Evolutionary conservation across 1,140 invertebrate genomes (phyloP), one percentile per base, ranked within the genome.

Genomic region (Megalonaias nervosa): DNA sequence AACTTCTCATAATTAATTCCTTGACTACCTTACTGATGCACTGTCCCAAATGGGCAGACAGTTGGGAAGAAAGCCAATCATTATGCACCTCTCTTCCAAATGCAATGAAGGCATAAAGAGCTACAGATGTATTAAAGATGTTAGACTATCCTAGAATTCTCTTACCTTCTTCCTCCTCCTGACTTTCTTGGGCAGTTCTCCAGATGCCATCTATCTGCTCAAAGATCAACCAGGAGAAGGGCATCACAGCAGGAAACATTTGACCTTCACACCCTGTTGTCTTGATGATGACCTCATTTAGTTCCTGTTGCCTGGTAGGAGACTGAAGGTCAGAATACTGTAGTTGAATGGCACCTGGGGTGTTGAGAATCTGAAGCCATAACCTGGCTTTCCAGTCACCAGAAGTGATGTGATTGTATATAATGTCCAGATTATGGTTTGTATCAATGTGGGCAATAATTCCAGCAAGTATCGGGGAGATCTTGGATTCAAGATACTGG

Each of bases 391-490:
- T 69, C 74, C 74, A 75, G 38, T 48, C 38, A 4, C 38, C 38
- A 48, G 38, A 48, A 14, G 15, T 55, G 19, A 64, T 60, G 57
- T 70, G 48, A 59, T 55, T 55, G 16, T 74, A 61, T 23, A 79
- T 55, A 21, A 72, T 56, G 11, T 77, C 65, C 15, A 77, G 59
- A 56, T 75, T 75, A 16, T 67, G 23, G 64, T 75, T 75, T 1
- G 74, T 75, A 59, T 75, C 74, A 21, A 75, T 55, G 55, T 69
- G 70, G 15, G 74, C 74, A 57, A 75, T 64, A 15, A 75, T 75
- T 64, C 74, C 74, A 69, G 75, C 75, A 48, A 77, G 48, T 9
- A 72, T 61, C 21, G 75, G 75, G 19, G 68, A n/a, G n/a, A 77
- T 57, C 48, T 77, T 75, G 17, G 67, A 60, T 56, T 68, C 67